phyloP scores from a whole-genome alignment of 2,797 vertebrate species.

The Acestrorhynchus altus region DNA sequence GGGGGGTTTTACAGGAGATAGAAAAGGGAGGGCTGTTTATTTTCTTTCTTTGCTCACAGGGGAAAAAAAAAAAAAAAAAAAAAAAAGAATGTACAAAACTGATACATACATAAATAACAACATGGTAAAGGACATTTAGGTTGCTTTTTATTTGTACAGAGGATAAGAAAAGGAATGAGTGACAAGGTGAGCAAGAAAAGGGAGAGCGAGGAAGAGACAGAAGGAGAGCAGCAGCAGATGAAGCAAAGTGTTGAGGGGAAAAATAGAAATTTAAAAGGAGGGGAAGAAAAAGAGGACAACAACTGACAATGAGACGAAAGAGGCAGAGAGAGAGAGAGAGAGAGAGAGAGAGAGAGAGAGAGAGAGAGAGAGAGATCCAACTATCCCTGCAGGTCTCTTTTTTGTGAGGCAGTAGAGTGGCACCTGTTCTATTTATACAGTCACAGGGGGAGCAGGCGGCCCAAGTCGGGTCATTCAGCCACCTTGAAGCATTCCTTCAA shows the following conservation, averaged over 20 bases:
- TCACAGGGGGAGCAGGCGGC: constrained; percentile 44
- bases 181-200: not conserved
- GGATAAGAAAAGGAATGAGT: no score
- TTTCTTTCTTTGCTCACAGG: no score
- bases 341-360: not conserved
- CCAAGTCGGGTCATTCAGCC: constrained; percentile 42
- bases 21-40: no score
- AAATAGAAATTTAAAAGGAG: no score
- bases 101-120: no score
- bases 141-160: no score
- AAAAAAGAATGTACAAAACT: no score
- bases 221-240: not conserved
- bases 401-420: constrained; percentile 48
- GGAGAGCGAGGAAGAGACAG: no score
- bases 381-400: constrained; percentile 46
- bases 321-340: constrained; percentile 28
- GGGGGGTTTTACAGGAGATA: no score
- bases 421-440: constrained; percentile 58
- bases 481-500: constrained; percentile 53
- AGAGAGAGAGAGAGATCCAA: not conserved
- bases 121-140: no score
- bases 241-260: not conserved
- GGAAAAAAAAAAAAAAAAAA: no score
- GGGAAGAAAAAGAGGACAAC: not conserved
- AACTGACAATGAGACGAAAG: not conserved